A percentile compares a stretch with the other conserved stretches of the same genome.
phyloP scores from a whole-genome alignment of 2,888 invertebrate genomes.

The Andrena hattorfiana region DNA sequence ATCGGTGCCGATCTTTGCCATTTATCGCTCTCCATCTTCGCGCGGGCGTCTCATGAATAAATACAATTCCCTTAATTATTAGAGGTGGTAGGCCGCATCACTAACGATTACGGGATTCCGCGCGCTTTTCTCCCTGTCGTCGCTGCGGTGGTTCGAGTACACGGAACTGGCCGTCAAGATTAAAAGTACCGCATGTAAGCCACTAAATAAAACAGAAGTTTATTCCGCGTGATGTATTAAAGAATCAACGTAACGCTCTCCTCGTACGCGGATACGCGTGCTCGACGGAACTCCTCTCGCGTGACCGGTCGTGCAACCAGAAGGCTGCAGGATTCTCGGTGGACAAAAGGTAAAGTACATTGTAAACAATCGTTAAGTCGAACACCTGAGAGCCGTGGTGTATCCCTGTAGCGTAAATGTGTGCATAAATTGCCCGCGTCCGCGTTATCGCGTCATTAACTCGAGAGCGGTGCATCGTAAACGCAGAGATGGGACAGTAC shows the following conservation, averaged over 20 bases:
- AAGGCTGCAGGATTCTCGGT: neutral
- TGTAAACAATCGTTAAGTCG: conserved; percentile 29
- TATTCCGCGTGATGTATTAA: neutral
- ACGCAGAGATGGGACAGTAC: neutral
- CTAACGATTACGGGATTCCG: neutral
- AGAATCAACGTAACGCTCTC: neutral
- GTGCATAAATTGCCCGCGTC: conserved; percentile 12
- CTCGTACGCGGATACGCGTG: conserved; percentile 1
- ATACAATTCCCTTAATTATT: conserved; percentile 56
- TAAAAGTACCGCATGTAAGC: neutral
- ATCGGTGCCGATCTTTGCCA: conserved; percentile 18
- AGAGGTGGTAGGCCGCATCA: neutral
- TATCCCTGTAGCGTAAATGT: neutral
- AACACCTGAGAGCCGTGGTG: neutral
- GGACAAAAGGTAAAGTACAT: conserved; percentile 15
- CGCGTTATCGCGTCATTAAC: conserved; percentile 20
- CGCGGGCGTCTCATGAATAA: conserved; percentile 61
- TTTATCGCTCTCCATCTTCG: conserved; percentile 32
- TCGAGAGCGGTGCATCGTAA: conserved; percentile 19
- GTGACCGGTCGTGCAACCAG: neutral
- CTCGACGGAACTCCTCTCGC: neutral
- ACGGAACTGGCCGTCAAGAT: neutral
- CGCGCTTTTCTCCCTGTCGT: too few relatives aligned
- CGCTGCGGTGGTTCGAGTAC: too few relatives aligned
- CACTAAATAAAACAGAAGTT: neutral